phyloP scores from a whole-genome alignment of 2,113 vertebrate genomes.

The Narcine bancroftii region DNA sequence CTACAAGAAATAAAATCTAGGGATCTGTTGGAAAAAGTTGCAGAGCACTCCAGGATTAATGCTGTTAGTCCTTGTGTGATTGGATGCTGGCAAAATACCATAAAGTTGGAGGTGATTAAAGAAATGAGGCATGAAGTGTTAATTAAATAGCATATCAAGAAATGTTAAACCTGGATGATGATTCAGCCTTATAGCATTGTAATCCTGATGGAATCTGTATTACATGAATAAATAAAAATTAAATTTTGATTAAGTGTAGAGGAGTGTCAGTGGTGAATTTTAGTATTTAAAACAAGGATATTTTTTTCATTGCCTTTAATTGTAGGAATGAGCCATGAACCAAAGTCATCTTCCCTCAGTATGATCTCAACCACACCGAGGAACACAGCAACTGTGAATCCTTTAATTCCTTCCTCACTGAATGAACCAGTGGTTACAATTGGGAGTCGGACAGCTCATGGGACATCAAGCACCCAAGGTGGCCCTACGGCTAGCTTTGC shows the following conservation, averaged over 20 bases:
- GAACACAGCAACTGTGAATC: conserved; percentile 38
- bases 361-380: conserved; percentile 26
- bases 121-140: conserved; percentile 28
- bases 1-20: not conserved
- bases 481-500: conserved; percentile 33
- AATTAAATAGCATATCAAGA: not conserved
- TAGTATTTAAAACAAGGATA: not conserved
- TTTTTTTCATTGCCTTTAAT: not conserved
- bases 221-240: not conserved
- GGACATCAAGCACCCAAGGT: not conserved
- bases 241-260: not conserved
- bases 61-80: not conserved
- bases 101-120: conserved; percentile 26
- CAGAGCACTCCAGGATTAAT: not conserved
- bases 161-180: not conserved
- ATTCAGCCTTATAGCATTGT: not conserved
- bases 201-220: not conserved
- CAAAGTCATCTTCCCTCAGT: conserved; percentile 26
- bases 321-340: conserved; percentile 38
- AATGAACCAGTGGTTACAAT: not conserved
- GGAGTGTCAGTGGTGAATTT: not conserved
- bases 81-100: not conserved
- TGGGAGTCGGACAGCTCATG: not conserved
- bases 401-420: conserved; percentile 27
- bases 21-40: conserved; percentile 11